These are phyloP conservation scores for Leontopithecus rosalia DNA, from an alignment of 2,797 vertebrate species.

Conservation along the genomic window DNA sequence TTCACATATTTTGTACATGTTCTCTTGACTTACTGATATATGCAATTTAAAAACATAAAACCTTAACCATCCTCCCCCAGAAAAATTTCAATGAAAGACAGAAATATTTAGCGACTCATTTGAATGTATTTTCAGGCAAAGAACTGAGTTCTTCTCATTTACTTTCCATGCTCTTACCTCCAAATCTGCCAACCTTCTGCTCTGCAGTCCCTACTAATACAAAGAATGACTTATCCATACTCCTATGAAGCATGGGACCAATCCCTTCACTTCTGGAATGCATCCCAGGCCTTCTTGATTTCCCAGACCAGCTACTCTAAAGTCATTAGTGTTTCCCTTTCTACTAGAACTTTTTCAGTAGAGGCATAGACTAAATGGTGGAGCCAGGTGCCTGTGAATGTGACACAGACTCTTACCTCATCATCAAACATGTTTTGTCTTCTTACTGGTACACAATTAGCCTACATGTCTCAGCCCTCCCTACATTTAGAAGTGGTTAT, in stretches of 20 bases:
- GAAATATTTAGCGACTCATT: conserved; percentile 10
- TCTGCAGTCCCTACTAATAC: background rate
- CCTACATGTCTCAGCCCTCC: background rate
- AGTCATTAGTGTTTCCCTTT: background rate
- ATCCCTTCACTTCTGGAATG: background rate
- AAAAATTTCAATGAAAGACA: background rate
- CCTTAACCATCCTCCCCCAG: background rate
- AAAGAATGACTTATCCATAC: background rate
- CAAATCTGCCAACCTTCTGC: background rate
- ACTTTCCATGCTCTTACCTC: background rate
- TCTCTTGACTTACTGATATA: background rate
- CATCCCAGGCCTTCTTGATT: background rate
- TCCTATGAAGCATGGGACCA: background rate
- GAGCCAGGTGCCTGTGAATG: background rate
- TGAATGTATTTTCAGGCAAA: background rate
- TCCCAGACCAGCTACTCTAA: background rate
- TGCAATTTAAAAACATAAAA: conserved; percentile 25
- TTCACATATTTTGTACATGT: background rate
- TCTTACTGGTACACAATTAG: background rate
- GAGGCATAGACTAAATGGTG: background rate
- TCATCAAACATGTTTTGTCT: background rate
- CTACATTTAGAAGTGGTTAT: background rate
- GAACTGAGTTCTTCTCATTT: background rate
- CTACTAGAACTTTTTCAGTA: background rate
- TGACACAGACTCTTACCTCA: background rate